These are phyloP conservation scores for Scolanthus callimorphus DNA, from an alignment of 92 coral and sea anemone genomes.

Conservation along the genomic window DNA sequence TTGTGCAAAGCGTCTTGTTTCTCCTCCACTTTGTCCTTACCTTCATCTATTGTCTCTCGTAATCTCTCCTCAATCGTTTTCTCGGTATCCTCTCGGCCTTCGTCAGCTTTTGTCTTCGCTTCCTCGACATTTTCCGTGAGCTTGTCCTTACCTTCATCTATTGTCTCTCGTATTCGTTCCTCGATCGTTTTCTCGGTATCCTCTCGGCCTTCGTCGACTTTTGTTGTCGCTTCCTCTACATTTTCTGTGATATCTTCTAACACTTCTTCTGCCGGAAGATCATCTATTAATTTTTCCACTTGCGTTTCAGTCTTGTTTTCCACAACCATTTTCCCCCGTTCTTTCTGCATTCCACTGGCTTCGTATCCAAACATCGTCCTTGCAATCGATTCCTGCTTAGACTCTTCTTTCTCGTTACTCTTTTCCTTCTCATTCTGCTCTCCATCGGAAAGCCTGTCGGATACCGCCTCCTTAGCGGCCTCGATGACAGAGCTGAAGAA, in stretches of 20 bases:
- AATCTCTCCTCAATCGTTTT: neutral
- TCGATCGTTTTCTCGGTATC: neutral
- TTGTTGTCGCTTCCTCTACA: neutral
- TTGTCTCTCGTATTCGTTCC: neutral
- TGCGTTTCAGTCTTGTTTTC: conserved; percentile 22
- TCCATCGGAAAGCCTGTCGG: neutral
- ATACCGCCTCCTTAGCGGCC: neutral
- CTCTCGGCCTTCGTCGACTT: neutral
- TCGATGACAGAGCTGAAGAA: conserved; percentile 5
- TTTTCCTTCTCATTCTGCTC: neutral
- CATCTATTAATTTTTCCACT: conserved; percentile 28
- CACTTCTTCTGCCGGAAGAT: conserved; percentile 47
- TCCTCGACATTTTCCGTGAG: no score
- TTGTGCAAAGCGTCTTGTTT: no score
- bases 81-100: neutral
- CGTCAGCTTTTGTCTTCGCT: neutral
- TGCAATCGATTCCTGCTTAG: conserved; percentile 17
- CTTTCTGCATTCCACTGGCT: conserved; percentile 54
- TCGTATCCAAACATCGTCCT: conserved; percentile 32
- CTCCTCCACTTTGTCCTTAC: no score
- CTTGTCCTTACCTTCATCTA: neutral
- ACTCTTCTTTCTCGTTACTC: conserved; percentile 1
- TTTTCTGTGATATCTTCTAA: conserved; percentile 34
- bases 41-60: neutral
- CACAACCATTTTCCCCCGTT: conserved; percentile 45